phyloP scores from a whole-genome alignment of 2,797 vertebrate species.

The Cossypha dichroa region DNA sequence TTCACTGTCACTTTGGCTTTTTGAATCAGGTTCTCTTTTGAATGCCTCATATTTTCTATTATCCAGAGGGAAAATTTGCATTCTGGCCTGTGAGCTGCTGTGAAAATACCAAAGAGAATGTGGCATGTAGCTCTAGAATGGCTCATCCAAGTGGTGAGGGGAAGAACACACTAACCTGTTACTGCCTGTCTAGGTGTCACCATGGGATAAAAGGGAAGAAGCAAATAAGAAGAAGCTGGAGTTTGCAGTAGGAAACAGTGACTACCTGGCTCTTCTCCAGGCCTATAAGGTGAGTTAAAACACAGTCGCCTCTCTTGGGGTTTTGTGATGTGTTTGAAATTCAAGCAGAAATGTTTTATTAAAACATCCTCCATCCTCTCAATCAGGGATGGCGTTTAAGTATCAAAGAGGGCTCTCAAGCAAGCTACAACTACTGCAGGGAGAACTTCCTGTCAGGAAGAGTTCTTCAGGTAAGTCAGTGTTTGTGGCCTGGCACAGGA shows the following conservation, averaged over 20 bases:
- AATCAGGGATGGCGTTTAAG: constrained; percentile 89
- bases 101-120: neutral
- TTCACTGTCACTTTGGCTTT: neutral
- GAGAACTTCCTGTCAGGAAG: constrained; percentile 93
- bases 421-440: constrained; percentile 88
- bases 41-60: neutral
- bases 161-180: neutral
- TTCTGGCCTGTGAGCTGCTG: neutral
- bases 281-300: constrained; percentile 88
- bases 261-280: constrained; percentile 91
- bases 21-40: neutral
- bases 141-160: neutral
- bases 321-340: neutral
- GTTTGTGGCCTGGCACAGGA: neutral
- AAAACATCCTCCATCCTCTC: neutral
- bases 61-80: neutral
- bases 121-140: neutral
- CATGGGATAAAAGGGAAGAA: constrained; percentile 96
- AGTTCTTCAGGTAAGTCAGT: constrained; percentile 85
- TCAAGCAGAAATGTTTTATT: neutral
- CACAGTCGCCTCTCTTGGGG: neutral
- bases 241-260: constrained; percentile 91
- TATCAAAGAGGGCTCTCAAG: constrained; percentile 80
- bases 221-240: constrained; percentile 91
- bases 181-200: constrained; percentile 85